A percentile compares a stretch with the other conserved stretches of the same genome.
Conservation (phyloP, 2,888 invertebrate species). For the Scaptodrosophila latifasciaeformis region DNA sequence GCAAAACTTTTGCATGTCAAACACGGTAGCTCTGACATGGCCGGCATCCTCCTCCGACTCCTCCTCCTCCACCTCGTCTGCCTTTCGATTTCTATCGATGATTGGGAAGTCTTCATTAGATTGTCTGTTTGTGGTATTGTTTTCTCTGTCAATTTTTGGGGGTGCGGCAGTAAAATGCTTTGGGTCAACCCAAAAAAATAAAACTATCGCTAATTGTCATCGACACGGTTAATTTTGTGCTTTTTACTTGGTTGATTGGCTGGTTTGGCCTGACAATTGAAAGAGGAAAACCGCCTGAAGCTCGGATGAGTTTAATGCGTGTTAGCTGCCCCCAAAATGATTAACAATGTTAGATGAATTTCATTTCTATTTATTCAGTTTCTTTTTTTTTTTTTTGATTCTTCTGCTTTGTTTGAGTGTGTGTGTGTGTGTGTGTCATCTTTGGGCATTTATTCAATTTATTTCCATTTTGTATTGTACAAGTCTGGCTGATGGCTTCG, state of each 20-base stretch:
- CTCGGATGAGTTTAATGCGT: slow-evolving; percentile 17
- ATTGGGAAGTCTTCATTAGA: slow-evolving; percentile 16
- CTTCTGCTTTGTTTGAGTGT: too few relatives aligned
- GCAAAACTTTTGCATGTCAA: slow-evolving; percentile 2
- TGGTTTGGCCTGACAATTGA: slow-evolving; percentile 14
- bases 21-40: slow-evolving; percentile 21
- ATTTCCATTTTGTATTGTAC: too few relatives aligned
- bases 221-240: slow-evolving; percentile 55
- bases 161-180: too few relatives aligned
- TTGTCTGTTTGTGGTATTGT: slow-evolving; percentile 25
- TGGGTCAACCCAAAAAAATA: slow-evolving; percentile 39
- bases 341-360: too few relatives aligned
- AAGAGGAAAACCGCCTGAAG: too few relatives aligned
- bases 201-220: slow-evolving; percentile 66
- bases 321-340: slow-evolving; percentile 52
- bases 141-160: too few relatives aligned
- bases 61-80: too few relatives aligned
- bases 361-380: slow-evolving; percentile 59
- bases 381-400: too few relatives aligned
- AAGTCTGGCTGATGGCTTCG: too few relatives aligned
- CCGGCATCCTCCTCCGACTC: too few relatives aligned
- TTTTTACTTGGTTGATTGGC: slow-evolving; percentile 27
- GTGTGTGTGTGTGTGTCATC: too few relatives aligned
- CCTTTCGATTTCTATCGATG: slow-evolving; percentile 6
- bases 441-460: too few relatives aligned